Percentiles rank a stretch among this genome's conserved stretches.
phyloP scores from a whole-genome alignment of 2,888 invertebrate species.

The Clunio marinus region DNA sequence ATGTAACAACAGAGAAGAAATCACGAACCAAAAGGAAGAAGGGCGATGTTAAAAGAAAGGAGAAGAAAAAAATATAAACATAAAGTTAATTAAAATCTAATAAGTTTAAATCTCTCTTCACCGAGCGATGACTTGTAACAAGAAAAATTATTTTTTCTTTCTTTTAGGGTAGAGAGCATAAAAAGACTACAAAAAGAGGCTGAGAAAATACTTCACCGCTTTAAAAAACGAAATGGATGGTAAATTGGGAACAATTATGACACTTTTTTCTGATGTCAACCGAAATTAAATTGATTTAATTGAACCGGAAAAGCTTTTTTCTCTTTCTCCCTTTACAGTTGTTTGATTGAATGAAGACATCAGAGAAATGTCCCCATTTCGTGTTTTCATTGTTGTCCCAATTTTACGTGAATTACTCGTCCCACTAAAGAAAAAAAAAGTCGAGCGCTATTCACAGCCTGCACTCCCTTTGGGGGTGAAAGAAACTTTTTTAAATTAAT shows the following conservation, averaged over 20 bases:
- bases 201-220: neutral
- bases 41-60: neutral
- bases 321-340: neutral
- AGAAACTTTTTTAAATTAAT: slow-evolving; percentile 26
- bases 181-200: neutral
- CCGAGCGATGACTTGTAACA: neutral
- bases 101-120: slow-evolving; percentile 19
- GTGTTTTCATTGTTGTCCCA: slow-evolving; percentile 19
- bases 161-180: neutral
- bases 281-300: slow-evolving; percentile 37
- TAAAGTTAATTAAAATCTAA: slow-evolving; percentile 26
- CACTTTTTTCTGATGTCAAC: slow-evolving; percentile 32
- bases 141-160: neutral
- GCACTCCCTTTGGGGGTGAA: slow-evolving; percentile 8
- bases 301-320: slow-evolving; percentile 29
- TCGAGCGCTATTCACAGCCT: neutral
- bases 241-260: slow-evolving; percentile 29
- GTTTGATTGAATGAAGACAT: slow-evolving; percentile 30
- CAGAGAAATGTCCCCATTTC: neutral
- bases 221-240: no score
- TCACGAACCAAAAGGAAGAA: neutral
- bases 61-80: neutral
- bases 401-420: slow-evolving; percentile 21
- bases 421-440: neutral
- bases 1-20: slow-evolving; percentile 9